Conservation (phyloP, 92 coral and sea anemone species). For the Parazoanthus swiftii region DNA sequence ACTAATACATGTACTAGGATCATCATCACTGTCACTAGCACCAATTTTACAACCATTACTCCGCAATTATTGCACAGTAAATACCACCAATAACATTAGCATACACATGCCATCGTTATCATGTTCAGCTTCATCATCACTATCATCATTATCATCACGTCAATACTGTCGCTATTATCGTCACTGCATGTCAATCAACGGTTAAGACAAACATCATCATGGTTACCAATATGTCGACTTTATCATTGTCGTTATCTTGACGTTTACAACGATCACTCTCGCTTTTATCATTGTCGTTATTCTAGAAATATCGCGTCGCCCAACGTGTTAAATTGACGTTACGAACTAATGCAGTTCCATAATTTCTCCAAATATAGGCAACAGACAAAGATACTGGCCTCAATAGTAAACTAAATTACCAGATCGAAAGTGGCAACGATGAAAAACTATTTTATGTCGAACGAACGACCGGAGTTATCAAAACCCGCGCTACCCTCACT, state of each 20-base stretch:
- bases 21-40: neutral
- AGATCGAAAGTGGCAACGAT: constrained; percentile 24
- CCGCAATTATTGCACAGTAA: no score
- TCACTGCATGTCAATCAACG: neutral
- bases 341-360: neutral
- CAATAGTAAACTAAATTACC: constrained; percentile 11
- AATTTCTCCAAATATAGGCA: neutral
- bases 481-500: constrained; percentile 46
- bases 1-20: neutral
- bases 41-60: no score
- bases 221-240: neutral
- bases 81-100: neutral
- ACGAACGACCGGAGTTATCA: constrained; percentile 52
- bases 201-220: neutral
- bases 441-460: constrained; percentile 55
- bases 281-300: neutral
- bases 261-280: neutral
- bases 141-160: neutral
- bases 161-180: neutral
- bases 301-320: neutral
- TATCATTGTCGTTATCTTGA: no score
- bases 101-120: no score
- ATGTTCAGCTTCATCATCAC: neutral
- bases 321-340: no score
- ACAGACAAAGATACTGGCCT: constrained; percentile 31